Percentiles rank a stretch among this genome's conserved stretches.
Conservation (phyloP, 2,888 invertebrate genomes). For the Tiphia femorata region DNA sequence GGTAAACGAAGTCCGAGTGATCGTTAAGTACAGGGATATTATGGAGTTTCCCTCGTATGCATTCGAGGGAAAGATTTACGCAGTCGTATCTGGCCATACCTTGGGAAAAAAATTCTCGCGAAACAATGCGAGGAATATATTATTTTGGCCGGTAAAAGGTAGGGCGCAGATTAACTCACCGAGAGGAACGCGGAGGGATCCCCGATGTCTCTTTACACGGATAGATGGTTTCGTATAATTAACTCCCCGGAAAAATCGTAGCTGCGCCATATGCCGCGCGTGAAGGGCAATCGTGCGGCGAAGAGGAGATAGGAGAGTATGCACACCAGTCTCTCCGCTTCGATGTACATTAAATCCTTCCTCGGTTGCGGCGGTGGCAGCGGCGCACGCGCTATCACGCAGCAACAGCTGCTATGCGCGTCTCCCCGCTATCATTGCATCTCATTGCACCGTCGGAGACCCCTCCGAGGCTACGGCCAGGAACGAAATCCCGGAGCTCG, state of each 20-base stretch:
- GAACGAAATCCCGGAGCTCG: background rate
- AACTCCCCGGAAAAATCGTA: slow-evolving; percentile 57
- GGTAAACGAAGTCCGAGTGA: no score
- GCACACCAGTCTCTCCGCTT: slow-evolving; percentile 37
- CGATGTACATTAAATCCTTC: slow-evolving; percentile 55
- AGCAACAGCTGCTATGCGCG: slow-evolving; percentile 66
- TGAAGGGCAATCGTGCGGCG: slow-evolving; percentile 46
- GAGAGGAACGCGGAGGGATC: background rate
- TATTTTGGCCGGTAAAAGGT: background rate
- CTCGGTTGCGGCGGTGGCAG: no score
- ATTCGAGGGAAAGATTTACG: no score
- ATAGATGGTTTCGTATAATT: slow-evolving; percentile 60
- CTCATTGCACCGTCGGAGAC: slow-evolving; percentile 30
- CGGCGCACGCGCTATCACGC: slow-evolving; percentile 61
- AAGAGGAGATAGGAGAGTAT: slow-evolving; percentile 48
- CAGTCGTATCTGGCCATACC: no score
- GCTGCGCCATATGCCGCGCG: slow-evolving; percentile 64
- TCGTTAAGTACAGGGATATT: no score
- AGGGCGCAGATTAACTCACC: background rate
- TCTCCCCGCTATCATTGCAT: slow-evolving; percentile 56
- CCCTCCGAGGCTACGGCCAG: background rate
- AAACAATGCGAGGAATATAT: no score
- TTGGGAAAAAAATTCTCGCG: no score
- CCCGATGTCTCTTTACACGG: slow-evolving; percentile 45
- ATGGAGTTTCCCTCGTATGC: no score